Conservation (phyloP, 2,113 vertebrate genomes). For the Ochotona princeps region DNA sequence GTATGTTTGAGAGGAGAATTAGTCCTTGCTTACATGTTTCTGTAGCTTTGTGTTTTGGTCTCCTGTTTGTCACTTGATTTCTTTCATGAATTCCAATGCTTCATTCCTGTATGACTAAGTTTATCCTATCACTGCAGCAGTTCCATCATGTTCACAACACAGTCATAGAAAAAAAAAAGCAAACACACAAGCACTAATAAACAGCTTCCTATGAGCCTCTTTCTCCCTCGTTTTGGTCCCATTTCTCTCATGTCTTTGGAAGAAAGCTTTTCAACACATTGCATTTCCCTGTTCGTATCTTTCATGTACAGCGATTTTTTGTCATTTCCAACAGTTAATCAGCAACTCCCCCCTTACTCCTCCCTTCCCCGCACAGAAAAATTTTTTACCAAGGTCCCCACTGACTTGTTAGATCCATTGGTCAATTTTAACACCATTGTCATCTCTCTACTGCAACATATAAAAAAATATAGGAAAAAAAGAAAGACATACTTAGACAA, state of each 20-base stretch:
- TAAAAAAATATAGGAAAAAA: background rate
- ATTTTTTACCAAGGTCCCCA: background rate
- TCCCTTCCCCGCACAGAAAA: background rate
- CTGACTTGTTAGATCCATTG: background rate
- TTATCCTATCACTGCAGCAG: background rate
- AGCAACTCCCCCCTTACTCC: too few species aligned
- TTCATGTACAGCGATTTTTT: background rate
- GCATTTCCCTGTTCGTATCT: background rate
- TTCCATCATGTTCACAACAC: background rate
- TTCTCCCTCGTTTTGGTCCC: background rate
- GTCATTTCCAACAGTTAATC: background rate
- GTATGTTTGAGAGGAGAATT: background rate
- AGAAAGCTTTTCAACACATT: background rate
- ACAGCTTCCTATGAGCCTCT: background rate
- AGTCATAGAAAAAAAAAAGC: background rate
- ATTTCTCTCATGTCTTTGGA: background rate
- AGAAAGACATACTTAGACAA: background rate
- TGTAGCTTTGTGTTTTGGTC: background rate
- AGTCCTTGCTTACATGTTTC: background rate
- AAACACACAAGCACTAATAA: background rate
- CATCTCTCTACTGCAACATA: background rate
- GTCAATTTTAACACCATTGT: background rate
- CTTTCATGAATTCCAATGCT: background rate
- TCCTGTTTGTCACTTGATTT: background rate
- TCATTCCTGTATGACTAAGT: background rate